Percentiles rank a stretch among this genome's conserved stretches.
Evolutionary conservation across 2,888 invertebrate genomes (phyloP).

Genomic region (Entomobrya multifasciata): DNA sequence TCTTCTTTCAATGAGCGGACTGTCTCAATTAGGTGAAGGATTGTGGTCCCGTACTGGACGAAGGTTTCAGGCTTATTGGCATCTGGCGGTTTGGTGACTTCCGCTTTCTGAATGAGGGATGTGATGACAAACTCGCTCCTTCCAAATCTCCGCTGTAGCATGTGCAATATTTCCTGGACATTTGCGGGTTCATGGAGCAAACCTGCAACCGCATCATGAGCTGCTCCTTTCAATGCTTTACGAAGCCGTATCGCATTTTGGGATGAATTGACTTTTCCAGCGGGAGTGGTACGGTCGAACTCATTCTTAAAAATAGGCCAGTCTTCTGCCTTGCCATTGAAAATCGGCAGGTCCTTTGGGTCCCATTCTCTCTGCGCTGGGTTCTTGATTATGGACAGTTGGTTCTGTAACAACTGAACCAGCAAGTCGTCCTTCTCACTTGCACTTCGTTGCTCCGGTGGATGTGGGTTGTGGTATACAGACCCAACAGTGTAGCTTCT

Average conservation of each 20-base stretch:
- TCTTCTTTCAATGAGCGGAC: neutral
- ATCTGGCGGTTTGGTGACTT: neutral
- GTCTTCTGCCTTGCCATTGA: slow-evolving; percentile 18
- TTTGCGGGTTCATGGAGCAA: slow-evolving; percentile 15
- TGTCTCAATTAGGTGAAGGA: neutral
- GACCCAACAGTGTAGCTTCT: too few species aligned
- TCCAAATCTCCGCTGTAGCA: slow-evolving; percentile 3
- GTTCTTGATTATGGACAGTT: too few species aligned
- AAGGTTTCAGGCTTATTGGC: neutral
- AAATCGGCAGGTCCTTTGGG: slow-evolving; percentile 23
- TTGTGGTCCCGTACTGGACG: neutral
- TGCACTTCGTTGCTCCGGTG: too few species aligned
- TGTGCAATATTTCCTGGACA: neutral
- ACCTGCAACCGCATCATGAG: slow-evolving; percentile 23
- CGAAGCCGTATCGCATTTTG: slow-evolving; percentile 15
- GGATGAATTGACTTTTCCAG: too few species aligned
- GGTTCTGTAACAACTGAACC: too few species aligned
- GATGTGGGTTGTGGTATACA: too few species aligned
- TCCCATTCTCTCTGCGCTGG: neutral
- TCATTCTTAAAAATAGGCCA: slow-evolving; percentile 33
- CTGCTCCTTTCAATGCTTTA: slow-evolving; percentile 24
- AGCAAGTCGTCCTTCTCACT: too few species aligned
- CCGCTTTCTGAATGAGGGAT: neutral
- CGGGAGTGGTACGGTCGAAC: neutral
- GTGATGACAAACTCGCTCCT: neutral